phyloP scores from a whole-genome alignment of 2,113 vertebrate genomes.

The Epinephelus fuscoguttatus region DNA sequence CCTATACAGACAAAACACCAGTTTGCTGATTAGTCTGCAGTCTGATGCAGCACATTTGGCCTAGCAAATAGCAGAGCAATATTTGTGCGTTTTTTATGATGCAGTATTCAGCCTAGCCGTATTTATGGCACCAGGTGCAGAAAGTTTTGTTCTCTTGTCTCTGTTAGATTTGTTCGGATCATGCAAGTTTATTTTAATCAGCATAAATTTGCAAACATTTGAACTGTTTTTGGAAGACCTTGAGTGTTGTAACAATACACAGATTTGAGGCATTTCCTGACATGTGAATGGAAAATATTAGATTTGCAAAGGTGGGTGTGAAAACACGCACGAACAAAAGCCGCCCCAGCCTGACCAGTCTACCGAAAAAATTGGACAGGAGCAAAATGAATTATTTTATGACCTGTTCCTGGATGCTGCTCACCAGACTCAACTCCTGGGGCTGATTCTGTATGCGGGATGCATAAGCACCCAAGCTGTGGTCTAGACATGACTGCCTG shows the following conservation, averaged over 20 bases:
- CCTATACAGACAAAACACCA: conserved; percentile 10
- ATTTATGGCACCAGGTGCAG: conserved; percentile 55
- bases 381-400: conserved; percentile 63
- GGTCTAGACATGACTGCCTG: conserved; percentile 75
- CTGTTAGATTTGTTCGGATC: conserved; percentile 31
- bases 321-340: conserved; percentile 53
- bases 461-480: conserved; percentile 56
- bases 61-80: conserved; percentile 15
- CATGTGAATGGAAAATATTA: conserved; percentile 54
- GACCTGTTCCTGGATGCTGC: conserved; percentile 48
- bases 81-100: conserved; percentile 36
- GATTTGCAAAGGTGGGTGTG: conserved; percentile 34
- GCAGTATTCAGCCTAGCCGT: conserved; percentile 15
- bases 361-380: conserved; percentile 51
- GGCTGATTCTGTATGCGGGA: conserved; percentile 45
- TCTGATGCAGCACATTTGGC: conserved; percentile 36
- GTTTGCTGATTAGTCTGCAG: conserved; percentile 40
- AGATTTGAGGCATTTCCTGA: conserved; percentile 39
- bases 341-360: conserved; percentile 12
- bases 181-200: conserved; percentile 44
- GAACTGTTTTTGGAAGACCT: conserved; percentile 29
- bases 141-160: conserved; percentile 40
- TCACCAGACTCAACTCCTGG: conserved; percentile 47
- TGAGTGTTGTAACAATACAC: conserved; percentile 40
- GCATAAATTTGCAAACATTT: conserved; percentile 34